Evolutionary conservation across 2,113 vertebrate genomes (phyloP), one percentile per base, ranked within the genome.

Genomic region (Cariama cristata): DNA sequence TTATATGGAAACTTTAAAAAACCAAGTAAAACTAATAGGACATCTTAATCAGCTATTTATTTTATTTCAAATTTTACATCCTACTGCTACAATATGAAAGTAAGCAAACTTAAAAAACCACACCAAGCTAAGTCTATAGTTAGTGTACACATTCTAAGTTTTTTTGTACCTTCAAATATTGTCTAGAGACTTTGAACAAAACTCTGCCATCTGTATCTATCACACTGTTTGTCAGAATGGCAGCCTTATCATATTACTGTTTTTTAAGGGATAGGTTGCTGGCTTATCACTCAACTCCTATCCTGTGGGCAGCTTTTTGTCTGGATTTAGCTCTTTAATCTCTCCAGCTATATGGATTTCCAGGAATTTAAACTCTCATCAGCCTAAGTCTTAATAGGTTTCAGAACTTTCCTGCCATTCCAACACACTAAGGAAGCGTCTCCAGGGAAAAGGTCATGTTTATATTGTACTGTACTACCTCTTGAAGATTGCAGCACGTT

Each of bases 61-160:
- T 94, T 91, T 86, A 66, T 85, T 92, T 96, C 62, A 94, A 82
- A 86, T 86, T 82, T 71, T 94, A 40, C 33, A 56, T 69, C 35
- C 18, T 83, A 77, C 32, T 83, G 88, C 63, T 89, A 42, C 62
- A 92, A 60, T 71, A 79, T 58, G n/a, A 93, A 94, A 85, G 47
- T n/a, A 95, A 77, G 28, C 47, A 90, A 97, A 90, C 35, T 85
- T 79, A 42, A 58, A 93, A 79, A 91, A 76, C 2, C 27, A 84
- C 63, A 79, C 4, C 27, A 82, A 84, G 19, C 6, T 45, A 90
- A 62, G 38, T 40, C 28, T 74, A 7, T 24, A 30, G 15, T 79
- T 93, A 59, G n/a, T 71, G 11, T 49, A 27, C 42, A 49, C 2
- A 17, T 1, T 52, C 38, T 47, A 69, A 14, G 0, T 0, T 11